phyloP scores from a whole-genome alignment of 2,113 vertebrate species.

The Cryptomyrus ogoouensis region DNA sequence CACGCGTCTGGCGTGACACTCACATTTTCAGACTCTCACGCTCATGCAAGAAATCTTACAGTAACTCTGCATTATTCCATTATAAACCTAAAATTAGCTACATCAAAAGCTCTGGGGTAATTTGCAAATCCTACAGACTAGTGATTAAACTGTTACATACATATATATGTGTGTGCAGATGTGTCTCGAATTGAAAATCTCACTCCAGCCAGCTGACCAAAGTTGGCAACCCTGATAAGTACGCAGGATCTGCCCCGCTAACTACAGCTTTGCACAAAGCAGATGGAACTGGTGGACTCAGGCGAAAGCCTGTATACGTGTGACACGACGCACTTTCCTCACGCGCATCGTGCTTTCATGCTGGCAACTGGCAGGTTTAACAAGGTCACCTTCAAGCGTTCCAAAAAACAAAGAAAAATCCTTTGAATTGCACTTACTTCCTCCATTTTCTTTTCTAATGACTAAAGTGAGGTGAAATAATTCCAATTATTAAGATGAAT shows the following conservation, averaged over 20 bases:
- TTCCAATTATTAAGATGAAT: conserved; percentile 1
- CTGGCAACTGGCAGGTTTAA: conserved; percentile 1
- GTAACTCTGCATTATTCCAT: background rate
- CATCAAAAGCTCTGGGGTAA: background rate
- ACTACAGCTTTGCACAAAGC: conserved; percentile 24
- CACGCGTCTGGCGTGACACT: background rate
- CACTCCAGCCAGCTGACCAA: background rate
- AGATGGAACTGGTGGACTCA: background rate
- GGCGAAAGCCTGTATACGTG: background rate
- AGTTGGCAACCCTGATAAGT: background rate
- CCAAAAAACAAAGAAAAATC: background rate
- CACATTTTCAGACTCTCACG: background rate
- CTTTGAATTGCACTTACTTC: background rate
- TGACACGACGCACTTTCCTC: background rate
- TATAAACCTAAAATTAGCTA: background rate
- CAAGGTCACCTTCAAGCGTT: background rate
- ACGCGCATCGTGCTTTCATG: background rate
- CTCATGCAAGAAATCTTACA: background rate
- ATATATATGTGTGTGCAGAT: background rate
- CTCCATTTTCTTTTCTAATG: background rate
- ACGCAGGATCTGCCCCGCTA: conserved; percentile 13
- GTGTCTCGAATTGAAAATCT: background rate
- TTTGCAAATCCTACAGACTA: background rate
- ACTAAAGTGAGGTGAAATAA: background rate
- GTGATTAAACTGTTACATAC: background rate